A percentile compares a stretch with the other conserved stretches of the same genome.
Conservation (phyloP, 1,140 invertebrate species). For the Helicoverpa zea region DNA sequence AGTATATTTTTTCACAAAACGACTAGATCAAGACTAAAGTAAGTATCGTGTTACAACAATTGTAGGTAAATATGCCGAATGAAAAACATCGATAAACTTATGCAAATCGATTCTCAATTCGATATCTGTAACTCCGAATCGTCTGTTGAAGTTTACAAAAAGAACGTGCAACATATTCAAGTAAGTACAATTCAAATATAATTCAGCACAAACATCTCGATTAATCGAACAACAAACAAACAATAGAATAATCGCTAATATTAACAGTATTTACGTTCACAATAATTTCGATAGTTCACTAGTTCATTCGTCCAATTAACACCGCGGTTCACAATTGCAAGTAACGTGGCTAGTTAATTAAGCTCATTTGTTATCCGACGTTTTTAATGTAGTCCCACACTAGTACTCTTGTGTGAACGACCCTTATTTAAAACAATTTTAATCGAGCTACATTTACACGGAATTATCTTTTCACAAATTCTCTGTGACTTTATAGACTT, state of each 20-base stretch:
- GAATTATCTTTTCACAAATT: background rate
- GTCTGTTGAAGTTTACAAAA: background rate
- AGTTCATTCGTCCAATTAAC: constrained; percentile 43
- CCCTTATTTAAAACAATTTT: constrained; percentile 18
- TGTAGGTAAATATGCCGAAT: no score
- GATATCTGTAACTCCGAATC: background rate
- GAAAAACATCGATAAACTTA: background rate
- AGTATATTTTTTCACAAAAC: background rate
- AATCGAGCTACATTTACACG: background rate
- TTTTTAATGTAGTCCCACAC: constrained; percentile 37
- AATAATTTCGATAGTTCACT: constrained; percentile 24
- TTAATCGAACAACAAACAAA: constrained; percentile 16
- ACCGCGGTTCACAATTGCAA: constrained; percentile 10
- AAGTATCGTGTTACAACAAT: background rate
- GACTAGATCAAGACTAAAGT: constrained; percentile 12
- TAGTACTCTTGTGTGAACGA: constrained; percentile 30
- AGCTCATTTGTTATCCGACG: constrained; percentile 41
- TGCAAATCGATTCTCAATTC: background rate
- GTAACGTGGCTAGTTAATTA: constrained; percentile 36
- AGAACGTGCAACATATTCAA: background rate
- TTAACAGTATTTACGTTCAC: constrained; percentile 7
- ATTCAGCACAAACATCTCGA: background rate
- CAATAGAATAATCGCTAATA: constrained; percentile 6
- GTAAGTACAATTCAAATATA: background rate
- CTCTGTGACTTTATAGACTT: background rate